phyloP scores from a whole-genome alignment of 2,797 vertebrate genomes.

The Brachymystax lenok region DNA sequence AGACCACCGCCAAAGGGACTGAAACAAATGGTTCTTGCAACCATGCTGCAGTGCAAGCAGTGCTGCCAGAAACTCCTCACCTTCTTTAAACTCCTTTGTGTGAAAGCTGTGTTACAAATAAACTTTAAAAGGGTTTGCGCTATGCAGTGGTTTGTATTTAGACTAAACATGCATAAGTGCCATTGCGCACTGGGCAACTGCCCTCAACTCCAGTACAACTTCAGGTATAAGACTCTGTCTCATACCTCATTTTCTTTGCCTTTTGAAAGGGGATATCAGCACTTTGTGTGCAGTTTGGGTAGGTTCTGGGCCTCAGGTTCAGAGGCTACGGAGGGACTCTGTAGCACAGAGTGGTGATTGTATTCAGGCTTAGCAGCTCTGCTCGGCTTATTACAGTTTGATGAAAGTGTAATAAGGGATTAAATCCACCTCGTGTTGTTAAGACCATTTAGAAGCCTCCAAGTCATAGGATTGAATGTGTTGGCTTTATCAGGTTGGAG shows the following conservation, averaged over 20 bases:
- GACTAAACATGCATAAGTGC: too few relatives aligned
- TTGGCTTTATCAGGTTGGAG: neutral
- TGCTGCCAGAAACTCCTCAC: neutral
- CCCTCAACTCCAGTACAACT: too few relatives aligned
- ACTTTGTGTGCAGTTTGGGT: conserved; percentile 17
- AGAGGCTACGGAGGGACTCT: conserved; percentile 34
- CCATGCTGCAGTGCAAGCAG: neutral
- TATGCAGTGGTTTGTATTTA: neutral
- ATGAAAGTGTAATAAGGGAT: conserved; percentile 64
- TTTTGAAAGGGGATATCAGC: conserved; percentile 26
- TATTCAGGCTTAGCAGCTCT: conserved; percentile 56
- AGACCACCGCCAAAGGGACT: neutral
- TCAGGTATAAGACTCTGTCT: too few relatives aligned
- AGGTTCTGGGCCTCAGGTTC: conserved; percentile 22
- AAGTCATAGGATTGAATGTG: conserved; percentile 27
- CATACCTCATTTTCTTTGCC: neutral
- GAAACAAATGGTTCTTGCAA: neutral
- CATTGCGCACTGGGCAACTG: too few relatives aligned
- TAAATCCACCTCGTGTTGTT: conserved; percentile 50
- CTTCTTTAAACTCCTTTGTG: neutral
- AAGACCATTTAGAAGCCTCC: conserved; percentile 40
- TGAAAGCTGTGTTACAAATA: neutral
- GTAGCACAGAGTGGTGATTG: conserved; percentile 47
- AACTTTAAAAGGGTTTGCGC: neutral
- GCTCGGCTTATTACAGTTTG: conserved; percentile 59